phyloP scores from a whole-genome alignment of 2,113 vertebrate genomes.

The Chaetodon auriga region DNA sequence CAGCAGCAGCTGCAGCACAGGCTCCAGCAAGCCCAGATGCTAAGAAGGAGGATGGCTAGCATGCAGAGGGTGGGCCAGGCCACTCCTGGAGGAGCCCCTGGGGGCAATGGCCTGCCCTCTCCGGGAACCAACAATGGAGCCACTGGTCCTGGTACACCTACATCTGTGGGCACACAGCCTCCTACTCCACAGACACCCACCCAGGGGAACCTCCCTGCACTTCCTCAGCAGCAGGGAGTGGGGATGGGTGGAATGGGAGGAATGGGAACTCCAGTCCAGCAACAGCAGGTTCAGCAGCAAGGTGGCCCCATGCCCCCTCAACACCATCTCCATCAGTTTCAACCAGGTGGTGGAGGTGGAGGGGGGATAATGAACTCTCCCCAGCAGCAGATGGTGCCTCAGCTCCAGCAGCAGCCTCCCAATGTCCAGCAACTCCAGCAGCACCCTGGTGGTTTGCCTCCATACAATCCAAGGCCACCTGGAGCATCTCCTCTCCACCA shows the following conservation, averaged over 20 bases:
- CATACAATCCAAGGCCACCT: constrained; percentile 88
- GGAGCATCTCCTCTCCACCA: constrained; percentile 90
- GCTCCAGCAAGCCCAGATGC: constrained; percentile 97
- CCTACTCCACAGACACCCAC: constrained; percentile 91
- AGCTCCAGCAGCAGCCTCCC: constrained; percentile 90
- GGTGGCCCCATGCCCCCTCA: constrained; percentile 72
- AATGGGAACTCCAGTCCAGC: constrained; percentile 61
- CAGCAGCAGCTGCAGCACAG: constrained; percentile 98
- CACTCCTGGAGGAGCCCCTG: constrained; percentile 77
- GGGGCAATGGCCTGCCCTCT: constrained; percentile 80
- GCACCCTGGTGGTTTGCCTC: constrained; percentile 82
- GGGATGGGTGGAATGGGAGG: constrained; percentile 70
- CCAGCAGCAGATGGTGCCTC: constrained; percentile 81
- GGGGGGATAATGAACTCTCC: constrained; percentile 82
- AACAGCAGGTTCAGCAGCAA: constrained; percentile 80
- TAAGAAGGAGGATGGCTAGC: constrained; percentile 94
- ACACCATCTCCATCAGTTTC: constrained; percentile 82
- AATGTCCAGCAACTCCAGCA: constrained; percentile 79
- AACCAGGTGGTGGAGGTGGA: constrained; percentile 60
- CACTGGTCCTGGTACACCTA: constrained; percentile 90
- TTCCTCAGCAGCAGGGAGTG: constrained; percentile 75
- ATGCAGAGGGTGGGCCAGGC: constrained; percentile 94
- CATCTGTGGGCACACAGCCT: constrained; percentile 91
- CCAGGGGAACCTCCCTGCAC: constrained; percentile 75
- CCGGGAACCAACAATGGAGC: constrained; percentile 81